phyloP scores from a whole-genome alignment of 2,797 vertebrate genomes.

The Coranthus polyacanthus region DNA sequence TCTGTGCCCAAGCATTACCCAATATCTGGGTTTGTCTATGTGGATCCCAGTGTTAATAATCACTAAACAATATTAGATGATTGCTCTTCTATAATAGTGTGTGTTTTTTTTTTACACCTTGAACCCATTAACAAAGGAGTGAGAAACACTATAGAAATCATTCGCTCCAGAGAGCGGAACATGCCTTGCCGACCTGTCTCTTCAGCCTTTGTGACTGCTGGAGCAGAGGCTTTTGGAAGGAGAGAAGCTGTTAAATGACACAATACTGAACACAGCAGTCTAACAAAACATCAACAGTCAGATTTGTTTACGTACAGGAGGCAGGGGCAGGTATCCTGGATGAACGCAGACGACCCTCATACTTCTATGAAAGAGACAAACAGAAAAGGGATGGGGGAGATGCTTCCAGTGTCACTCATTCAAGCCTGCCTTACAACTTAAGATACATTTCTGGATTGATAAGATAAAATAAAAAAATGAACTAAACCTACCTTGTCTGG shows the following conservation, averaged over 20 bases:
- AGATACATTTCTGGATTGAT: too few relatives aligned
- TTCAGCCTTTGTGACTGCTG: constrained; percentile 53
- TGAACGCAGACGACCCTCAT: constrained; percentile 84
- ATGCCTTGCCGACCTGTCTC: constrained; percentile 79
- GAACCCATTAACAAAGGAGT: constrained; percentile 9
- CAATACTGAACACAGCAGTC: constrained; percentile 1
- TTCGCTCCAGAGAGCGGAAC: constrained; percentile 40
- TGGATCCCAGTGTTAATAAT: too few relatives aligned
- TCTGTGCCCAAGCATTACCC: background rate
- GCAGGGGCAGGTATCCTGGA: constrained; percentile 91
- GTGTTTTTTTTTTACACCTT: constrained; percentile 22
- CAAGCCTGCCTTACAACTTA: too few relatives aligned
- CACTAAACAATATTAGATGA: background rate
- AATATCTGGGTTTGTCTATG: background rate
- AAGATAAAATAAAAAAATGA: too few relatives aligned
- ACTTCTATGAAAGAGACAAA: constrained; percentile 81
- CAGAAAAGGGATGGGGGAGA: background rate
- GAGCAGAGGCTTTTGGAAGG: constrained; percentile 71
- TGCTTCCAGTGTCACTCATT: background rate
- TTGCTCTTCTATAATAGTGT: background rate
- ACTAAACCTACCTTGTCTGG: constrained; percentile 63
- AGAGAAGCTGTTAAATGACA: constrained; percentile 59
- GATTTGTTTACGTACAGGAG: constrained; percentile 84
- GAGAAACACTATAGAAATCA: background rate
- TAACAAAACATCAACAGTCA: background rate